A percentile compares a stretch with the other conserved stretches of the same genome.
Evolutionary conservation across 2,888 invertebrate species (phyloP).

Genomic region (Lysandra bellargus): DNA sequence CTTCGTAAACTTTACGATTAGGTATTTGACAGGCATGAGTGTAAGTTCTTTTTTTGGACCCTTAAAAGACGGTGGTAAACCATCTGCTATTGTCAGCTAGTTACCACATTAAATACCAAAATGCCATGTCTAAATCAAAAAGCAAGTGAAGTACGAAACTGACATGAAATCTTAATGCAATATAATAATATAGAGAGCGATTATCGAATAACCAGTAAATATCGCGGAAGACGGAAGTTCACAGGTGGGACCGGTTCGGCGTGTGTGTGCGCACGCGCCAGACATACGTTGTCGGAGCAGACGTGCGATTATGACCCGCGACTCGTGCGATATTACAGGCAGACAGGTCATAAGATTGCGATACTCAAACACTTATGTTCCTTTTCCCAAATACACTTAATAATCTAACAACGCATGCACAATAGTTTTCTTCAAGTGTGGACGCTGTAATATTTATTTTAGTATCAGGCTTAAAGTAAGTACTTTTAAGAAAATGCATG

Average conservation of each 20-base stretch:
- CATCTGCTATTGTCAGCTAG: no score
- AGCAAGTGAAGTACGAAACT: background rate
- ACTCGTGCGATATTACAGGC: background rate
- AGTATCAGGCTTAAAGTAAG: background rate
- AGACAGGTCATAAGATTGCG: no score
- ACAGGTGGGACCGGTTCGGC: slow-evolving; percentile 49
- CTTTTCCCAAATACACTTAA: no score
- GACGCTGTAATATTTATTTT: no score
- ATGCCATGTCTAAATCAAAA: background rate
- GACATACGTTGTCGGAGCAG: slow-evolving; percentile 1
- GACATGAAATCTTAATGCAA: slow-evolving; percentile 13
- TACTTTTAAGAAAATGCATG: background rate
- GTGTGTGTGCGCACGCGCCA: slow-evolving; percentile 44
- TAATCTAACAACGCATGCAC: no score
- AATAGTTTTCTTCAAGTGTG: no score
- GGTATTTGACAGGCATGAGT: no score
- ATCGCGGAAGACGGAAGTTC: slow-evolving; percentile 66
- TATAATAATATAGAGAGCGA: slow-evolving; percentile 39
- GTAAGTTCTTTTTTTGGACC: no score
- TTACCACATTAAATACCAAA: background rate
- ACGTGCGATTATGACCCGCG: background rate
- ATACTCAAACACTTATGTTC: no score
- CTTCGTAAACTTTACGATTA: no score
- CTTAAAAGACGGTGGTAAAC: no score
- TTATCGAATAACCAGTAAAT: slow-evolving; percentile 43